Conservation (phyloP, 2,113 vertebrate genomes). For the Percopsis transmontana region DNA sequence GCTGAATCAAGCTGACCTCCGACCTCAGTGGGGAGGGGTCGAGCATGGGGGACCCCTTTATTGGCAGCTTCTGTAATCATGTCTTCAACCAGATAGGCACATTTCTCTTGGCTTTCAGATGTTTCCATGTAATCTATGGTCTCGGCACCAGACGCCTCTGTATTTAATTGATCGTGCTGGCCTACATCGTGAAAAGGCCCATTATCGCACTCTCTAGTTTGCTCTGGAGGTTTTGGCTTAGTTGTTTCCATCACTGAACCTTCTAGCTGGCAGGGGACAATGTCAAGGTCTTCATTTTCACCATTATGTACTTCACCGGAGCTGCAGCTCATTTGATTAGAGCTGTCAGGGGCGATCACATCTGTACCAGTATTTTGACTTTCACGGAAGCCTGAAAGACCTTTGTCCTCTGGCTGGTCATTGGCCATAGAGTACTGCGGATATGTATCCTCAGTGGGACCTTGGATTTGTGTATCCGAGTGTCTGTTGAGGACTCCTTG, state of each 20-base stretch:
- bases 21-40: not conserved
- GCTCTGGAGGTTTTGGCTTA: not conserved
- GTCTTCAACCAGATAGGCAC: not conserved
- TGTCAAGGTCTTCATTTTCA: not conserved
- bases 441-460: slow-evolving; percentile 1
- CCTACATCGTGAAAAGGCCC: slow-evolving; percentile 4
- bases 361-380: not conserved
- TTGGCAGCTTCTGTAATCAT: not conserved
- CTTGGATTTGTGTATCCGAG: slow-evolving; percentile 1
- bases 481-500: slow-evolving; percentile 7
- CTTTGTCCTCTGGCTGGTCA: slow-evolving; percentile 25
- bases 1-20: not conserved
- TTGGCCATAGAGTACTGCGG: slow-evolving; percentile 9
- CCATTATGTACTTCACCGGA: not conserved
- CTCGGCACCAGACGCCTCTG: not conserved
- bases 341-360: not conserved
- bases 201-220: slow-evolving; percentile 1
- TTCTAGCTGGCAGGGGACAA: not conserved
- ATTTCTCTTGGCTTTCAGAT: slow-evolving; percentile 5
- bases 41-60: slow-evolving; percentile 34
- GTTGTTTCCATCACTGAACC: slow-evolving; percentile 1
- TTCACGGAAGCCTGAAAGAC: not conserved
- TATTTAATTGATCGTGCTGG: not conserved
- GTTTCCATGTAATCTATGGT: slow-evolving; percentile 5
- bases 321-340: not conserved